These are phyloP conservation scores for Entosphenus tridentatus DNA, from an alignment of 2,113 vertebrate species.

Conservation along the genomic window DNA sequence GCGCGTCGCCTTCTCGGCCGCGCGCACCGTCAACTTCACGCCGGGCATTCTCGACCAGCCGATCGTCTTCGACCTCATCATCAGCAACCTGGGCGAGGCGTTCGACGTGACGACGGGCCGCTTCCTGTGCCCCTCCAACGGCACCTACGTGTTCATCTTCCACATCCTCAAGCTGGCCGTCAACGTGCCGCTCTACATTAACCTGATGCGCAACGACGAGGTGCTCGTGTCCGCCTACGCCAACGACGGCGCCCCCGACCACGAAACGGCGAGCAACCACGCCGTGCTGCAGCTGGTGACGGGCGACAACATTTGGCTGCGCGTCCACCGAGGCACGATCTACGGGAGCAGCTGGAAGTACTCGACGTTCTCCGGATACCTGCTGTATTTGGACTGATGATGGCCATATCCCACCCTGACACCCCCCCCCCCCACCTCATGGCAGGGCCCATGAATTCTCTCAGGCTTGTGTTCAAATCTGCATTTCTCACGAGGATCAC, in stretches of 20 bases:
- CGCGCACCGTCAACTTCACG: slow-evolving; percentile 66
- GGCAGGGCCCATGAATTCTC: no score
- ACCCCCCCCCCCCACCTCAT: no score
- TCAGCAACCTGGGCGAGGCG: slow-evolving; percentile 69
- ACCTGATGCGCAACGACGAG: slow-evolving; percentile 91
- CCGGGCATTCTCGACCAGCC: slow-evolving; percentile 88
- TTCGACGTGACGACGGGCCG: slow-evolving; percentile 64
- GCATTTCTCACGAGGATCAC: no score
- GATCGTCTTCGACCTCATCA: slow-evolving; percentile 70
- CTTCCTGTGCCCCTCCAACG: slow-evolving; percentile 63
- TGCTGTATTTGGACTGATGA: slow-evolving; percentile 77
- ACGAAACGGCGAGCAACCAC: slow-evolving; percentile 84
- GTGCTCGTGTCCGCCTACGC: slow-evolving; percentile 84
- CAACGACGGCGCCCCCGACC: slow-evolving; percentile 84
- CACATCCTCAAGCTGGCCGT: slow-evolving; percentile 90
- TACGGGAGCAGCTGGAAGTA: slow-evolving; percentile 99
- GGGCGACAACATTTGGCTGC: slow-evolving; percentile 83
- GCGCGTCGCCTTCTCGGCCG: slow-evolving; percentile 73
- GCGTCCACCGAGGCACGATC: slow-evolving; percentile 75
- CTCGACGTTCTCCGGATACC: slow-evolving; percentile 87
- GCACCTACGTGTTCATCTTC: slow-evolving; percentile 84
- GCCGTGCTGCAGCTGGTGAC: slow-evolving; percentile 69
- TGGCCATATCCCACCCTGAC: no score
- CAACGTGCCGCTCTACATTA: slow-evolving; percentile 82
- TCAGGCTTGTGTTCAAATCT: no score